phyloP scores from a whole-genome alignment of 2,113 vertebrate species.

The Axis porcinus region DNA sequence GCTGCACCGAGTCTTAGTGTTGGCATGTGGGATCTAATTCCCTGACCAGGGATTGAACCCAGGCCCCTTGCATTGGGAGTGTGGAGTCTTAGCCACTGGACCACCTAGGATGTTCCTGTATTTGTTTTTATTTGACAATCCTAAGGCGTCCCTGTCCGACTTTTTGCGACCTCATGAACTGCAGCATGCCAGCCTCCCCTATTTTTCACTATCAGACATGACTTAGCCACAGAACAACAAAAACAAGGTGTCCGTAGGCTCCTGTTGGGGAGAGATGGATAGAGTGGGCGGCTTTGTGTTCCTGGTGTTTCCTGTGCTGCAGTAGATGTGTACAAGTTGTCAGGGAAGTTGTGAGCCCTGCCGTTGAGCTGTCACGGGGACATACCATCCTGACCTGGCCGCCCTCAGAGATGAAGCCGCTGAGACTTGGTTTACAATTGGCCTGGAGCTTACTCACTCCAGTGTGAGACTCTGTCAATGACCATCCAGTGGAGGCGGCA shows the following conservation, averaged over 20 bases:
- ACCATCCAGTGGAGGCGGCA: background rate
- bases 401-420: no score
- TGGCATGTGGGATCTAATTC: background rate
- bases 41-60: background rate
- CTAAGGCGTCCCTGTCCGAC: background rate
- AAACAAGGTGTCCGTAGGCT: background rate
- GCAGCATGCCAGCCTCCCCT: background rate
- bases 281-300: background rate
- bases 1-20: background rate
- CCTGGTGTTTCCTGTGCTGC: no score
- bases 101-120: background rate
- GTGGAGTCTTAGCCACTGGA: background rate
- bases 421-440: fast-evolving
- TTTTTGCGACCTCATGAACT: background rate
- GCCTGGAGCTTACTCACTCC: background rate
- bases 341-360: background rate
- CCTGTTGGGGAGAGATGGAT: fast-evolving
- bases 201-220: background rate
- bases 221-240: background rate
- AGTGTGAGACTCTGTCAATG: background rate
- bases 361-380: fast-evolving
- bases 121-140: background rate
- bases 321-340: fast-evolving
- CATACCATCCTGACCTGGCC: background rate
- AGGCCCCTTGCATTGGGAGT: background rate